Percentiles rank a stretch among this genome's conserved stretches.
Evolutionary conservation across 2,113 vertebrate genomes (phyloP).

Genomic region (Epinephelus cyanopodus): DNA sequence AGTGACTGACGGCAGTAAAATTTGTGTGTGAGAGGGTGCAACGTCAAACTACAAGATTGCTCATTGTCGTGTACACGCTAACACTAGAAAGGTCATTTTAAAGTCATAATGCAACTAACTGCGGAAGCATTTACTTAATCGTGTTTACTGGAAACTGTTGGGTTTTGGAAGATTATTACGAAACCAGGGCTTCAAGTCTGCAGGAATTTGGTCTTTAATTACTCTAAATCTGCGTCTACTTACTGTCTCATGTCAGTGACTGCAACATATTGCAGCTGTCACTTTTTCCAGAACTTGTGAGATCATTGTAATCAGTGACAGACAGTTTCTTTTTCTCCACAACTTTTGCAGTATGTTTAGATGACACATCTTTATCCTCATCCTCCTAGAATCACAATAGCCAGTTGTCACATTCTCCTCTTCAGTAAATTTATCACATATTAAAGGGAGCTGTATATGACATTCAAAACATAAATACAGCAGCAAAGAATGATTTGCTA

Average conservation of each 20-base stretch:
- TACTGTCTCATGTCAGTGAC: not conserved
- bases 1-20: conserved; percentile 9
- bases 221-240: conserved; percentile 12
- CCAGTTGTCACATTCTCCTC: not conserved
- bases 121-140: not conserved
- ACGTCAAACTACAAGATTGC: not conserved
- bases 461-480: no score
- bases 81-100: conserved; percentile 35
- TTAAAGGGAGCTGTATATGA: no score
- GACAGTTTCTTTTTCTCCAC: not conserved
- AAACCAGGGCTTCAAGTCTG: not conserved
- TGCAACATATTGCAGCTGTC: not conserved
- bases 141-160: not conserved
- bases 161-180: not conserved
- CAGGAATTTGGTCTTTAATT: not conserved
- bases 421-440: not conserved
- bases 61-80: not conserved
- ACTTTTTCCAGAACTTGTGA: not conserved
- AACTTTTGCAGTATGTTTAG: not conserved
- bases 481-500: no score
- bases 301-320: not conserved
- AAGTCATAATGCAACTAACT: not conserved
- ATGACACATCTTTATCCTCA: conserved; percentile 2
- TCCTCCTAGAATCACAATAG: not conserved
- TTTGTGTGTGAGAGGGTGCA: not conserved